Evolutionary conservation across 2,888 invertebrate species (phyloP).

Genomic region (Nomada ruficornis): DNA sequence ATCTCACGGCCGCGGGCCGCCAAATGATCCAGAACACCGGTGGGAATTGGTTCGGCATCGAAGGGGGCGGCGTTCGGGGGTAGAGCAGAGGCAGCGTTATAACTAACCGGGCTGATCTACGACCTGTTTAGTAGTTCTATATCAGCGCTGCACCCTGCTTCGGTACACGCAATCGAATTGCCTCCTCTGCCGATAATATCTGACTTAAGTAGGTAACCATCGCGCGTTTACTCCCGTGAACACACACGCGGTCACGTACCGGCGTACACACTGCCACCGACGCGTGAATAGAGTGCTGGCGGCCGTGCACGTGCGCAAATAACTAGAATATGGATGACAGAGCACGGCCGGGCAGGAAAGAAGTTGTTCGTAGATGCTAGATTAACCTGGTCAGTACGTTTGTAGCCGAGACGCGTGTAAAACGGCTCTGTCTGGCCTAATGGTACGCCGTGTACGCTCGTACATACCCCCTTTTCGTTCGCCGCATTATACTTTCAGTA

Average conservation of each 20-base stretch:
- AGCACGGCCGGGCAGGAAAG: conserved; percentile 41
- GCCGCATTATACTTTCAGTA: conserved; percentile 58
- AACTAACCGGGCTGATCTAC: conserved; percentile 83
- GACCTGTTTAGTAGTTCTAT: conserved; percentile 84
- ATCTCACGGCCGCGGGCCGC: conserved; percentile 82
- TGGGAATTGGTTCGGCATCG: conserved; percentile 82
- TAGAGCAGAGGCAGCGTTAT: conserved; percentile 72
- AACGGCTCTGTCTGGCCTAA: conserved; percentile 31
- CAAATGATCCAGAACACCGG: conserved; percentile 84
- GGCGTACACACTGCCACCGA: not conserved
- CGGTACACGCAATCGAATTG: conserved; percentile 74
- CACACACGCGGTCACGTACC: not conserved
- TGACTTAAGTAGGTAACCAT: conserved; percentile 74
- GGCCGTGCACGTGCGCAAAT: conserved; percentile 60
- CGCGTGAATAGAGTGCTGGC: conserved; percentile 19
- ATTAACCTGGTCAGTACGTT: conserved; percentile 49
- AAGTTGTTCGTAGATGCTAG: conserved; percentile 60
- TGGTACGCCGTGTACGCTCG: not conserved
- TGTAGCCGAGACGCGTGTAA: conserved; percentile 40
- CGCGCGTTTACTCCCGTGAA: conserved; percentile 52
- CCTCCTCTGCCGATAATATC: conserved; percentile 74
- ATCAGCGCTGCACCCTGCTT: conserved; percentile 79
- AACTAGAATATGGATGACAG: conserved; percentile 54
- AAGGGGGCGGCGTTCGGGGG: conserved; percentile 73
- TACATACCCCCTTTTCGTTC: conserved; percentile 8